Conservation (phyloP, 2,797 vertebrate genomes). For the Falco cherrug region DNA sequence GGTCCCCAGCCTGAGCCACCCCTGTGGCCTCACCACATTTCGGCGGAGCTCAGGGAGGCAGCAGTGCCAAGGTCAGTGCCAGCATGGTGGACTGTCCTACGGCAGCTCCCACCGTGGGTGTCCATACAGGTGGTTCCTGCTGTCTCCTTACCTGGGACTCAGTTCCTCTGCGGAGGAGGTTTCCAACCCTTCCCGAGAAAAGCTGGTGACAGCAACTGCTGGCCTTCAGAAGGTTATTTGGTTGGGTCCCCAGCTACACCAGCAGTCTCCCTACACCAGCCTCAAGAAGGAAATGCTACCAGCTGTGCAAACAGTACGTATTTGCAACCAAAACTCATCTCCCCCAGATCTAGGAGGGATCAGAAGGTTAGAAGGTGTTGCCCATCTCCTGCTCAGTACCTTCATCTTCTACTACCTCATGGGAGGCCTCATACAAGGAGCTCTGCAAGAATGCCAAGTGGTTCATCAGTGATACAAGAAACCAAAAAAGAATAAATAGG, state of each 20-base stretch:
- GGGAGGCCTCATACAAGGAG: background rate
- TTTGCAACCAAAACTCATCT: background rate
- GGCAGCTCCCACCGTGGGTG: rapidly evolving
- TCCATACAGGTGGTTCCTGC: background rate
- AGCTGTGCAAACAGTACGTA: background rate
- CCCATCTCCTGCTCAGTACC: background rate
- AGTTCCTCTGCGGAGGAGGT: rapidly evolving
- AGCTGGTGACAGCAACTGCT: rapidly evolving
- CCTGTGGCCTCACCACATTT: background rate
- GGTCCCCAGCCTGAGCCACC: constrained; percentile 35
- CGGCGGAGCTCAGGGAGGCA: background rate
- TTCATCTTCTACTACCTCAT: background rate
- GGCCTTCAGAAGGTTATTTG: background rate
- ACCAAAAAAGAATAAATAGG: background rate
- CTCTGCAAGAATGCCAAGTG: background rate
- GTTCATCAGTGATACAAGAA: rapidly evolving
- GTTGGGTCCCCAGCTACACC: no score
- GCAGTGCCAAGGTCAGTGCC: background rate
- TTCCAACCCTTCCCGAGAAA: background rate
- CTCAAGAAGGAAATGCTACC: background rate
- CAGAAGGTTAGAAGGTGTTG: rapidly evolving
- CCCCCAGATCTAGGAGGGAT: background rate
- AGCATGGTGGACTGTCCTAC: rapidly evolving
- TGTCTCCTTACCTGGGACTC: no score
- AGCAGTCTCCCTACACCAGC: background rate